Evolutionary conservation across 1,140 invertebrate genomes (phyloP), one percentile per base, ranked within the genome.

Genomic region (Arctopsyche grandis): DNA sequence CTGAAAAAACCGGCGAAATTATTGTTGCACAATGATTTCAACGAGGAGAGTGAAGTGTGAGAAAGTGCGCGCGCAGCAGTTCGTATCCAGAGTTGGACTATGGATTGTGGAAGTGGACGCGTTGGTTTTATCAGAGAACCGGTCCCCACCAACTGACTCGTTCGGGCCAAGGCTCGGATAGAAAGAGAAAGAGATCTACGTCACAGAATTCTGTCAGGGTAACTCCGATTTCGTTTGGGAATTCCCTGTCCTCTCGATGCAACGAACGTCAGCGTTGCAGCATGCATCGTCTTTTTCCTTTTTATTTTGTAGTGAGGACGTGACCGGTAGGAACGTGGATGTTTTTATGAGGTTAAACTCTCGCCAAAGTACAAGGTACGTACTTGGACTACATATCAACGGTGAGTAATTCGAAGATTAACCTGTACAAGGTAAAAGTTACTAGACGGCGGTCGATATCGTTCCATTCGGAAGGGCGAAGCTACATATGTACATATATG

Each of bases 41-140:
- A n/a, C n/a, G n/a, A n/a, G n/a, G 29, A 38, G 7, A 4, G 29
- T 38, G 29, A 38, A 38, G 29, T 4, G 29, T 38, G 29, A 38
- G 29, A 38, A 7, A 38, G 29, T 4, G 29, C 29, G 7, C 29
- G 7, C 29, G 7, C 29, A 7, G 7, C 7, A 1, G 29, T 38
- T 38, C 29, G 29, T 38, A 38, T 38, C 56, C 56, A 21, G n/a
- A 9, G 14, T 9, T 22, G 75, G 44, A 80, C 79, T 80, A 76
- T 75, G 74, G 19, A 69, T 38, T 19, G 44, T 21, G 63, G 56
- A n/a, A 70, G 79, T 58, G 60, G 74, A 12, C n/a, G 22, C 14
- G 60, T 52, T 19, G 44, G 79, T 80, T 80, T 80, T 80, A 80
- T 80, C 74, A 29, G 4, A 12, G 26, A 19, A 12, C 63, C n/a